Evolutionary conservation across 2,113 vertebrate species (phyloP).

Genomic region (Micronisus gabar): DNA sequence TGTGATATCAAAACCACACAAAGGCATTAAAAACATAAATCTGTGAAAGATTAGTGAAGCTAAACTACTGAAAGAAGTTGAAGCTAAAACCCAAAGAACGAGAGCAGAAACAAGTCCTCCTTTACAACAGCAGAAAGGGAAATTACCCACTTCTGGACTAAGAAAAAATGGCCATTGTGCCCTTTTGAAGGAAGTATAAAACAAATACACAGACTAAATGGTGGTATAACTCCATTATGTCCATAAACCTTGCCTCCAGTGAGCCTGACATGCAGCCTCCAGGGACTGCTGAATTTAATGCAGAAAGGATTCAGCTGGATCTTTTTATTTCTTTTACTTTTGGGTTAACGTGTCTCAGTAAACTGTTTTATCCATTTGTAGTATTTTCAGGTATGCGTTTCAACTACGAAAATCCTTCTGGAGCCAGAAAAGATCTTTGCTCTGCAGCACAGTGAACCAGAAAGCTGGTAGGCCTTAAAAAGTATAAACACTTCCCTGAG

Average conservation of each 20-base stretch:
- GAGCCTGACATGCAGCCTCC: neutral
- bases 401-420: neutral
- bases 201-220: neutral
- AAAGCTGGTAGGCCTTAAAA: neutral
- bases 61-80: neutral
- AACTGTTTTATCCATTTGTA: neutral
- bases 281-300: neutral
- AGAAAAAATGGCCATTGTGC: neutral
- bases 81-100: neutral
- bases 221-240: neutral
- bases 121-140: neutral
- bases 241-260: neutral
- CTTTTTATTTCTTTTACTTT: neutral
- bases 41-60: neutral
- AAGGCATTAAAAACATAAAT: neutral
- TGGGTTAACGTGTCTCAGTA: neutral
- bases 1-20: neutral
- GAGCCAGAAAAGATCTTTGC: neutral
- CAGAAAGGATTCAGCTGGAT: neutral
- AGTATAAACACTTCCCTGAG: neutral
- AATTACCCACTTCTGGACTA: neutral
- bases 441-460: neutral
- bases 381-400: neutral
- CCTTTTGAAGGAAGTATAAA: neutral
- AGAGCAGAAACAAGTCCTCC: neutral